Conservation (phyloP, 1,140 invertebrate species). For the Galleria mellonella region DNA sequence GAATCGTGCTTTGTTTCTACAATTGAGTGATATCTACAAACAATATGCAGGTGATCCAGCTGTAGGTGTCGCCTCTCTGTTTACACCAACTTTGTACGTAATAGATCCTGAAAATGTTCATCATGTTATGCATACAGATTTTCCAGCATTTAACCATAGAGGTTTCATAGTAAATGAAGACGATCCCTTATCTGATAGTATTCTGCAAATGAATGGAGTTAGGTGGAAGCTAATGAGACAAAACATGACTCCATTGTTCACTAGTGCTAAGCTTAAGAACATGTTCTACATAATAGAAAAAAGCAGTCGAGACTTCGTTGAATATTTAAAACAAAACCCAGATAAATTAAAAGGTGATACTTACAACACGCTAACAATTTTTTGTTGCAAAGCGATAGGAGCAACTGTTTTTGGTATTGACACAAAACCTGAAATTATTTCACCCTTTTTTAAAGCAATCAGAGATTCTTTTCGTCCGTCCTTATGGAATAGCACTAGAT, state of each 20-base stretch:
- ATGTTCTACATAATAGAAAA: conserved; percentile 60
- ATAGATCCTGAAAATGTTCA: conserved; percentile 70
- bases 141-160: conserved; percentile 64
- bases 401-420: conserved; percentile 32
- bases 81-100: conserved; percentile 54
- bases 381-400: conserved; percentile 23
- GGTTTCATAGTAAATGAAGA: conserved; percentile 59
- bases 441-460: background rate
- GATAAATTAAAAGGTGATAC: conserved; percentile 11
- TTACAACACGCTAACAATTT: conserved; percentile 21
- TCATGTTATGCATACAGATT: conserved; percentile 64
- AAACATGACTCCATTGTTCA: conserved; percentile 64
- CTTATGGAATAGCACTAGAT: background rate
- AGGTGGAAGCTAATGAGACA: conserved; percentile 63
- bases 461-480: background rate
- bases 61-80: conserved; percentile 42
- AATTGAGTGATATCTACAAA: conserved; percentile 23
- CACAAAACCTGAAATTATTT: conserved; percentile 14
- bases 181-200: conserved; percentile 72
- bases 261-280: conserved; percentile 58
- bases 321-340: conserved; percentile 24
- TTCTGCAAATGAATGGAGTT: conserved; percentile 62
- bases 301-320: conserved; percentile 35
- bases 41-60: conserved; percentile 18
- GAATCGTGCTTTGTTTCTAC: conserved; percentile 21